phyloP scores from a whole-genome alignment of 2,888 invertebrate genomes.

The Pelosia muscerda region DNA sequence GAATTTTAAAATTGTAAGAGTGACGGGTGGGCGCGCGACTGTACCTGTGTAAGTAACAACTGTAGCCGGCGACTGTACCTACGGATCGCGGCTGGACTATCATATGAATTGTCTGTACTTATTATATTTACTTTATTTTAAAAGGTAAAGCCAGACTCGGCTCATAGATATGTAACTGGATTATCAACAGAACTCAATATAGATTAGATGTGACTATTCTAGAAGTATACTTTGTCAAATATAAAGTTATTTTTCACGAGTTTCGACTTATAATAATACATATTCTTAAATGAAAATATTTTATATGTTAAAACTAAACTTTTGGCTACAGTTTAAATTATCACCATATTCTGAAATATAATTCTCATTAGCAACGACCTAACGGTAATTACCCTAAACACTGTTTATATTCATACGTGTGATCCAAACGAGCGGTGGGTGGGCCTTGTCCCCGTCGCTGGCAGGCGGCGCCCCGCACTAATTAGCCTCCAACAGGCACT shows the following conservation, averaged over 20 bases:
- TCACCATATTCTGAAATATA: too few species aligned
- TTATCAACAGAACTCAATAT: neutral
- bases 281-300: too few species aligned
- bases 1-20: neutral
- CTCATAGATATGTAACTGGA: neutral
- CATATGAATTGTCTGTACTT: neutral
- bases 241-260: too few species aligned
- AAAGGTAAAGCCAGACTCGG: too few species aligned
- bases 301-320: too few species aligned
- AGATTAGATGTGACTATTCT: too few species aligned
- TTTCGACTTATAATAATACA: too few species aligned
- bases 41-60: neutral
- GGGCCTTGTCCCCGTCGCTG: neutral
- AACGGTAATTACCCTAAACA: neutral
- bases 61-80: neutral
- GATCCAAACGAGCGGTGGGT: neutral
- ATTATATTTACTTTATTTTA: neutral
- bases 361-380: neutral
- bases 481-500: neutral
- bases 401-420: neutral
- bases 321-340: neutral
- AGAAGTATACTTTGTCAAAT: too few species aligned
- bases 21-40: neutral
- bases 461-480: neutral
- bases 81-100: too few species aligned